Evolutionary conservation across 1,140 invertebrate genomes (phyloP).

Genomic region (Drosophila gunungcola): DNA sequence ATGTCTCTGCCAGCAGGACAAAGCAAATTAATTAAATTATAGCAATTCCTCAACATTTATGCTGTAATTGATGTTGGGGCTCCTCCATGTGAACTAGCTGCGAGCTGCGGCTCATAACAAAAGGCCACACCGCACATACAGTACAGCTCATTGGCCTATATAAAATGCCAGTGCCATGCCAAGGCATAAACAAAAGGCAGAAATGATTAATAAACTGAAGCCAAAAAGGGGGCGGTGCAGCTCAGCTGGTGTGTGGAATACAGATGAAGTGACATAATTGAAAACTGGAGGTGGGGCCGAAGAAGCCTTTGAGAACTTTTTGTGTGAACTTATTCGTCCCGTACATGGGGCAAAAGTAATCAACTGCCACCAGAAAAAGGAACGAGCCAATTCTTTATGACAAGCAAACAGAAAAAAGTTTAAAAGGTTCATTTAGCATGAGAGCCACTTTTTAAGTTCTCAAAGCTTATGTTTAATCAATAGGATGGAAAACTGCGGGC

Average conservation of each 20-base stretch:
- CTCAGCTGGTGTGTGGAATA: constrained; percentile 35
- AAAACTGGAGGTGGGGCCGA: neutral
- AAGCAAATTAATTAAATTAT: constrained; percentile 72
- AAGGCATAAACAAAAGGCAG: constrained; percentile 38
- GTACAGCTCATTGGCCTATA: constrained; percentile 56
- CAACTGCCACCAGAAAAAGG: constrained; percentile 22
- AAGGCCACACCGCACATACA: constrained; percentile 23
- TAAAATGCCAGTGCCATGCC: constrained; percentile 23
- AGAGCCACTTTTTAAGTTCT: constrained; percentile 25
- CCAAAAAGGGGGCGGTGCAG: constrained; percentile 6
- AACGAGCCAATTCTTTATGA: constrained; percentile 19
- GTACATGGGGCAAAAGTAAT: constrained; percentile 37
- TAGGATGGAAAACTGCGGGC: constrained; percentile 4
- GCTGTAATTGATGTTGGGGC: constrained; percentile 40
- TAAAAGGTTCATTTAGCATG: constrained; percentile 26
- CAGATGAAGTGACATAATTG: constrained; percentile 60
- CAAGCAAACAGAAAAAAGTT: constrained; percentile 24
- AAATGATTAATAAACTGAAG: constrained; percentile 52
- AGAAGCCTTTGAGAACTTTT: constrained; percentile 41
- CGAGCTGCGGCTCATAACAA: constrained; percentile 13
- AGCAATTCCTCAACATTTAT: constrained; percentile 44
- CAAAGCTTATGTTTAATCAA: constrained; percentile 17
- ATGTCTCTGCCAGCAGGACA: constrained; percentile 38
- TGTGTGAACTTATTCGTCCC: constrained; percentile 24
- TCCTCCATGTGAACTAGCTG: constrained; percentile 32